These are phyloP conservation scores for Zapornia atra DNA, from an alignment of 2,113 vertebrate genomes.

Conservation along the genomic window DNA sequence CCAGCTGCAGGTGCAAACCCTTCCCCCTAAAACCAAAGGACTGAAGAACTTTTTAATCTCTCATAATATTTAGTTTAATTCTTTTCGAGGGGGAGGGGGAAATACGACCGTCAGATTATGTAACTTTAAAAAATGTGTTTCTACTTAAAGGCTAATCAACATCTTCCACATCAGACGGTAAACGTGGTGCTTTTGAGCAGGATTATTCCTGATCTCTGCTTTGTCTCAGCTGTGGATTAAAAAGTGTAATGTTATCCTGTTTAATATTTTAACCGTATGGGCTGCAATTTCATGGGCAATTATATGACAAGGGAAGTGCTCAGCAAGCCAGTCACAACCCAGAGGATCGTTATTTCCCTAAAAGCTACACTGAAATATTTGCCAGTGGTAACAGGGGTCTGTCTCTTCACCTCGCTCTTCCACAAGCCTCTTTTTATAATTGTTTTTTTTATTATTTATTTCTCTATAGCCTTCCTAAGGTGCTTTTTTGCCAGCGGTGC, in stretches of 20 bases:
- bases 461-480: not conserved
- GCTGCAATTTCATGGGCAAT: slow-evolving; percentile 64
- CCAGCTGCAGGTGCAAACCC: slow-evolving; percentile 23
- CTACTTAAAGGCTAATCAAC: slow-evolving; percentile 68
- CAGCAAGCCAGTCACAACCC: slow-evolving; percentile 7
- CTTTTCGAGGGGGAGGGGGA: slow-evolving; percentile 13
- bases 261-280: slow-evolving; percentile 72
- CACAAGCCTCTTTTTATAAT: not conserved
- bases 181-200: slow-evolving; percentile 37
- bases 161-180: slow-evolving; percentile 68
- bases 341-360: not conserved
- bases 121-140: slow-evolving; percentile 70
- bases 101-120: slow-evolving; percentile 55
- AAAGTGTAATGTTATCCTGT: slow-evolving; percentile 63
- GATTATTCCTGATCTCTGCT: slow-evolving; percentile 69
- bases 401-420: not conserved
- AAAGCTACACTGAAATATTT: not conserved
- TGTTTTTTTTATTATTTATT: not conserved
- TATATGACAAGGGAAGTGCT: slow-evolving; percentile 42
- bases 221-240: slow-evolving; percentile 70
- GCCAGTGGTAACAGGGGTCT: not conserved
- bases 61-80: slow-evolving; percentile 60
- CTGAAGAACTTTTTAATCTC: slow-evolving; percentile 4
- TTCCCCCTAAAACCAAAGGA: not conserved
- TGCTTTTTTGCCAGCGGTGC: not conserved